Base-by-base conservation (phyloP, 1,140 invertebrate species). In the Drosophila pseudoananassae region DNA sequence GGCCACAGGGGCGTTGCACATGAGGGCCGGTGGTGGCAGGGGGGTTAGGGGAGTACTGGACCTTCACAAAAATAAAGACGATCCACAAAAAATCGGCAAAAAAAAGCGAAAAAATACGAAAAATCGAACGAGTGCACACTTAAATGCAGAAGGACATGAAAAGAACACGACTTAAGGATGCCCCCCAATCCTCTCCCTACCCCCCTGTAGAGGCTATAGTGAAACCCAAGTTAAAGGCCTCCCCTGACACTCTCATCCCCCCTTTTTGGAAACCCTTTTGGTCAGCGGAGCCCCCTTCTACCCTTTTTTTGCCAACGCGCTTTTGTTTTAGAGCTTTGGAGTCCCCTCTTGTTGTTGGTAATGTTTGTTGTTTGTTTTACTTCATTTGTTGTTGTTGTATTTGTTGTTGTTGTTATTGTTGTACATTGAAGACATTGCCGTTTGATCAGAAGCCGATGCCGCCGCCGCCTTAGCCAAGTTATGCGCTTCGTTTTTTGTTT, bases 131-230 rank as follows among this genome's bases (percentile, higher is more conserved):
- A 85, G 65, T 85, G 82, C 82, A 87, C 82, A 85, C 82, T 85
- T 78, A 82, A 85, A 85, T 82, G 78, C 83, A 87, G 87, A 85
- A 85, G 82, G 82, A 87, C 82, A 85, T 82, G 82, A 85, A 82
- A 78, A 82, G 78, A 85, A 87, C 78, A 87, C 78, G 78, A 87
- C 82, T 82, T 74, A 85, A 82, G 82, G 82, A 83, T 83, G 82
- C 70, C 78, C 73, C 46, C 47, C n/a, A 6, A 8, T 17, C 43
- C 15, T 2, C 12, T n/a, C 46, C 14, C 47, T n/a, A 12, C 10
- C 7, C 12, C 40, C 4, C 14, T 5, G 15, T 20, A 25, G 20
- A 33, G n/a, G 43, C 55, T 49, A 14, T 45, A 23, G 49, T 25
- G 25, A 23, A 46, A 17, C 46, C 29, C 52, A 47, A 27, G 33